Evolutionary conservation across 1,140 invertebrate species (phyloP), one percentile per base, ranked within the genome.

Genomic region (Aphidius gifuensis): DNA sequence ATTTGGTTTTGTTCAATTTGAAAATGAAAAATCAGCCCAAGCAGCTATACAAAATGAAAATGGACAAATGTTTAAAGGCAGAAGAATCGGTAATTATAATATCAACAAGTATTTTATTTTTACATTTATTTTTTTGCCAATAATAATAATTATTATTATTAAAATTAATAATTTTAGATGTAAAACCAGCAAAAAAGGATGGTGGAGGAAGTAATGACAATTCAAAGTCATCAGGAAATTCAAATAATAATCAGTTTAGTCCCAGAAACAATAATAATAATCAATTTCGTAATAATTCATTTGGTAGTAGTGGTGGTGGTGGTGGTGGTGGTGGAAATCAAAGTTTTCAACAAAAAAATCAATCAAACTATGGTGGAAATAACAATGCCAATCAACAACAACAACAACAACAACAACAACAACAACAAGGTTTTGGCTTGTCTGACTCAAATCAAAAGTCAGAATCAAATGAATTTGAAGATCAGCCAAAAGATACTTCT

Each of bases 1-100:
- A 38, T 94, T 92, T 82, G 92, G 90, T 46, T 95, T 94, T 79
- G 87, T 94, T 6, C 92, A 95, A 70, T 94, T 88, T 82, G 88
- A 89, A 55, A 82, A 83, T 47, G 92, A 93, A 70, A 81, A 84
- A 23, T 82, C 87, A 72, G 92, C 91, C 5, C 84, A 86, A 57
- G 83, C 84, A 64, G 92, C 91, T 56, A 90, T 93, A 39, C 74
- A 83, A 54, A 84, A 85, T 61, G 87, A 90, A 65, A 84, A 89
- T 78, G 87, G 86, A 7, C 83, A 85, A 54, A 79, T 87, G 47
- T 86, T 92, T 63, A 87, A 89, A 75, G 90, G 90, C 4, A 85
- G 86, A 74, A 58, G 80, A 71, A 81, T 81, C 66, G 79, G 78
- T 81, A 71, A 60, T 39, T n/a, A 6, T 53, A 39, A 7, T 40